Base-by-base conservation (phyloP, 2,888 invertebrate species). In the Caenorhabditis afra region DNA sequence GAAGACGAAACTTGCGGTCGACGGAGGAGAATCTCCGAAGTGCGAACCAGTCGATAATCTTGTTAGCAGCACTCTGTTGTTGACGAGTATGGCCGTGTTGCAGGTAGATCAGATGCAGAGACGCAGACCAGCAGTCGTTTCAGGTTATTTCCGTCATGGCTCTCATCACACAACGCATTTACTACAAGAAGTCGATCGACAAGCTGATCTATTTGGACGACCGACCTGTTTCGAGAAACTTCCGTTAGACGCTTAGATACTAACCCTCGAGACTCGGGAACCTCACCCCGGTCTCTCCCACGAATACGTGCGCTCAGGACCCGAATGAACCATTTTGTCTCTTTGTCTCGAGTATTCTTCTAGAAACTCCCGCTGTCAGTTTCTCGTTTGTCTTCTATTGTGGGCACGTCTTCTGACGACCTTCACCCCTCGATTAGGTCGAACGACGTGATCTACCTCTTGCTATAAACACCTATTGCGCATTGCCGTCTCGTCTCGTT, bases 381-480 rank as follows among this genome's bases (percentile, higher is more conserved):
- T 29, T 22, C 29, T 8, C 52, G 52, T 52, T 52, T 52, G 23
- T 5, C 55, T 14, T 16, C 55, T 41, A n/a, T 57, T 39, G 22
- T 57, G 18, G 41, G 22, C 22, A 37, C 39, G 10, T 20, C 37
- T 29, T 29, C 29, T 29, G 57, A 18, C 35, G 66, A 23, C 66
- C 66, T 66, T 66, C 66, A 66, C 39, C 66, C 57, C 44, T 20
- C 62, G 70, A 71, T 71, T 71, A 71, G 64, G 41, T 71, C 71
- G 71, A 71, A 71, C 59, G 59, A 45, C 62, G 64, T 71, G 62
- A 71, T 71, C 71, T 62, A 49, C 29, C 62, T 16, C 18, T 50
- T 16, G 55, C 20, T 52, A 59, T 68, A 59, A 52, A 52, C 50
- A 52, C 47, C 29, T 50, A 49, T 18, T 49, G 29, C 50, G 37